Base-by-base conservation (phyloP, 2,888 invertebrate species). In the Chouioia cunea region DNA sequence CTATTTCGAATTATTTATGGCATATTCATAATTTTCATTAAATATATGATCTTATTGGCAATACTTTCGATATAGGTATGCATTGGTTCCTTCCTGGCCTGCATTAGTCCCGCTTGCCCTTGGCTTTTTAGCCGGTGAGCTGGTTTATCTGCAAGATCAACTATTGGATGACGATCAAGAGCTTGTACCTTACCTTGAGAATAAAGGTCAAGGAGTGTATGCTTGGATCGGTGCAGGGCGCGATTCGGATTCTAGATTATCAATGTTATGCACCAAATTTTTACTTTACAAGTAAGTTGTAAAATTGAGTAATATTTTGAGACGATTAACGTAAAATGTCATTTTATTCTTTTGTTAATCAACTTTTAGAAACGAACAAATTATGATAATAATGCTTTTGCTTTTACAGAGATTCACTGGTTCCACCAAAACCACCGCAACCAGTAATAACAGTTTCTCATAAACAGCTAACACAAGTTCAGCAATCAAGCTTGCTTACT, bases 161-260 rank as follows among this genome's bases (percentile, higher is more conserved):
- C 74, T 77, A 0, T 74, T 77, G 14, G 82, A 83, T 59, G 76
- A 78, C 4, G 84, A 85, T 43, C 80, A 80, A 16, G 85, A 85
- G 44, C 77, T 85, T 3, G 85, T 85, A n/a, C 84, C 84, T 1
- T 85, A 84, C 63, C 74, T 85, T 14, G 84, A 85, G 69, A 85
- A 85, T 58, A 85, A 85, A 58, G 85, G 84, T 23, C 78, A 76
- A 14, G 81, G 89, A 82, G 88, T 90, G 79, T 95, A 94, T 85
- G 93, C 94, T 80, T 97, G 97, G 97, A 97, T 97, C 73, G 97
- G 97, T 1, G 95, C 95, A 6, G 97, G 97, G 0, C 89, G 97
- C 4, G 97, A 97, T 83, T 93, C 94, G 2, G 97, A 97, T 84
- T 89, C 91, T 3, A 89, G 93, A 50, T 86, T 97, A 15, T 87